Evolutionary conservation across 1,140 invertebrate species (phyloP).

Genomic region (Mya arenaria): DNA sequence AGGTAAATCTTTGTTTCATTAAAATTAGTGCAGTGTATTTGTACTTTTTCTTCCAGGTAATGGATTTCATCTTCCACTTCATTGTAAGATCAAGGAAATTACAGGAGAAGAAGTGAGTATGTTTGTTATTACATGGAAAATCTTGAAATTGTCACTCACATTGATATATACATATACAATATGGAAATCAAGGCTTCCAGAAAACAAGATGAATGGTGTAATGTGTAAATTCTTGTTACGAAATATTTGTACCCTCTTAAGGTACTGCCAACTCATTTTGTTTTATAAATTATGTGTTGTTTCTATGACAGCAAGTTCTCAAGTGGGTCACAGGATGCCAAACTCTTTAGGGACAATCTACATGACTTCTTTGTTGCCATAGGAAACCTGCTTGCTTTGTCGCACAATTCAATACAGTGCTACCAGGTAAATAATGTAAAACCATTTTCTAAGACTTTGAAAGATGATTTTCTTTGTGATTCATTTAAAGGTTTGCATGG

Average conservation of each 20-base stretch:
- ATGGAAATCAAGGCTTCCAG: too few relatives aligned
- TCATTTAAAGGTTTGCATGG: slow-evolving; percentile 89
- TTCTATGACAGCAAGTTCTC: slow-evolving; percentile 41
- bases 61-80: slow-evolving; percentile 70
- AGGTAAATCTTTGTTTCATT: background rate
- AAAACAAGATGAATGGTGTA: too few relatives aligned
- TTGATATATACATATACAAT: too few relatives aligned
- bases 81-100: slow-evolving; percentile 69
- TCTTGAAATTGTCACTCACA: background rate
- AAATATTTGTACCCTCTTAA: too few relatives aligned
- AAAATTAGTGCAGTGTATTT: background rate
- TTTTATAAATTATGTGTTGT: background rate
- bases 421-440: slow-evolving; percentile 65
- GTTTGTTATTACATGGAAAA: background rate
- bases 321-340: slow-evolving; percentile 6
- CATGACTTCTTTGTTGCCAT: slow-evolving; percentile 54
- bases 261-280: too few relatives aligned
- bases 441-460: too few relatives aligned
- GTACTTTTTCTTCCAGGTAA: slow-evolving; percentile 55
- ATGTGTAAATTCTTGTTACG: too few relatives aligned
- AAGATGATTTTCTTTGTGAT: too few relatives aligned
- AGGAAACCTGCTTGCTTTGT: slow-evolving; percentile 41
- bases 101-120: slow-evolving; percentile 44
- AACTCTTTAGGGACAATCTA: slow-evolving; percentile 51
- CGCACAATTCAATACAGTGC: slow-evolving; percentile 48